Evolutionary conservation across 2,888 invertebrate species (phyloP).

Genomic region (Tiliacea aurago): DNA sequence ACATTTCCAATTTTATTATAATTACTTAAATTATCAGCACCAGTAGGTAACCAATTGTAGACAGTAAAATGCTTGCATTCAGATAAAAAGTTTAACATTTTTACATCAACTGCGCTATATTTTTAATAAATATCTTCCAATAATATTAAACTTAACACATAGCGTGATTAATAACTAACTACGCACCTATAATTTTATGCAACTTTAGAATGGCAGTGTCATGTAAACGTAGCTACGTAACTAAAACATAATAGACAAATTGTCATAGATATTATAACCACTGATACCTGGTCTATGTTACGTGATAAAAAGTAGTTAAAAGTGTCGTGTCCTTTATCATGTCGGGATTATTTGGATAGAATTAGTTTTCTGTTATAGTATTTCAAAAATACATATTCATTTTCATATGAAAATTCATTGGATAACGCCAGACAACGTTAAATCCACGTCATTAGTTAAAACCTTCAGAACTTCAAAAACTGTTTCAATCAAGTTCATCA

Average conservation of each 20-base stretch:
- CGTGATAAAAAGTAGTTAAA: constrained; percentile 46
- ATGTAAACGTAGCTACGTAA: constrained; percentile 64
- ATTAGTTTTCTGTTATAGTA: constrained; percentile 14
- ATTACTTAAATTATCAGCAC: constrained; percentile 60
- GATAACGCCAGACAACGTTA: constrained; percentile 27
- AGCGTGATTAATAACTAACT: constrained; percentile 66
- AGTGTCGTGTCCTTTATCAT: constrained; percentile 38
- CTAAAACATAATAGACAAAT: constrained; percentile 48
- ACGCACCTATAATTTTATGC: constrained; percentile 68
- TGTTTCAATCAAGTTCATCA: constrained; percentile 84
- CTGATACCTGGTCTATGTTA: constrained; percentile 26
- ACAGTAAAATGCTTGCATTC: constrained; percentile 37
- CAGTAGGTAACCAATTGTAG: constrained; percentile 58
- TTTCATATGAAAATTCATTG: constrained; percentile 8
- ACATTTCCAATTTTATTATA: constrained; percentile 24
- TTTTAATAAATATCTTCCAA: constrained; percentile 36
- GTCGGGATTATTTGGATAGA: constrained; percentile 24
- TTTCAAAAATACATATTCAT: constrained; percentile 20
- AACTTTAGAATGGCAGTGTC: constrained; percentile 79
- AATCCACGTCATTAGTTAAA: constrained; percentile 30
- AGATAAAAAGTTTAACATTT: constrained; percentile 60
- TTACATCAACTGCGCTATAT: constrained; percentile 25
- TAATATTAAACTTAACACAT: constrained; percentile 39
- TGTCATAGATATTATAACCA: constrained; percentile 24
- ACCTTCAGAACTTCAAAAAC: constrained; percentile 38